Evolutionary conservation across 2,113 vertebrate genomes (phyloP).

Genomic region (Dipodomys merriami): DNA sequence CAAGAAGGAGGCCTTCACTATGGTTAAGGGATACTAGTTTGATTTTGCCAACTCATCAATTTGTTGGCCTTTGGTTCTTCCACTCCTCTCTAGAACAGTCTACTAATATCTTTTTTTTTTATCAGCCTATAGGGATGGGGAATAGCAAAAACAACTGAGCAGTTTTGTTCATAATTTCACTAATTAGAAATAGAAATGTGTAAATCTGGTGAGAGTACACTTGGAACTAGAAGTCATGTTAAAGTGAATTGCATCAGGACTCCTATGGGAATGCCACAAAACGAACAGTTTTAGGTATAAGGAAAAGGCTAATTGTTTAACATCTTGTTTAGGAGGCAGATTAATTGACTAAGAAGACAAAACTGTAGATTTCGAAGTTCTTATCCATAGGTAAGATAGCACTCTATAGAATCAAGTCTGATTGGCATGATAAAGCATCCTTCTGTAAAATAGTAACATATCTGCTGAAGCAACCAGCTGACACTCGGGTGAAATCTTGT

Average conservation of each 20-base stretch:
- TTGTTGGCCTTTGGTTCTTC: slow-evolving; percentile 26
- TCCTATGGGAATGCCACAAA: not conserved
- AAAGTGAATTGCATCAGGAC: not conserved
- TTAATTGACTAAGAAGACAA: not conserved
- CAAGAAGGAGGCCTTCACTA: not conserved
- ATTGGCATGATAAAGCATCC: slow-evolving; percentile 1
- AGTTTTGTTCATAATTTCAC: not conserved
- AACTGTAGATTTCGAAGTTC: not conserved
- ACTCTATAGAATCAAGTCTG: slow-evolving; percentile 13
- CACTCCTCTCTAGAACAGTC: not conserved
- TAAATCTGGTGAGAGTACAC: not conserved
- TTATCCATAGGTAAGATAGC: slow-evolving; percentile 1
- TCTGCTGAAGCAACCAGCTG: slow-evolving; percentile 62
- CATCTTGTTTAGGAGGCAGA: not conserved
- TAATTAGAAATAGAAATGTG: slow-evolving; percentile 31
- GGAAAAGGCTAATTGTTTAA: not conserved
- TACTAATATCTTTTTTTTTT: not conserved
- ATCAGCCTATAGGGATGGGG: not conserved
- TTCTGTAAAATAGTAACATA: slow-evolving; percentile 58
- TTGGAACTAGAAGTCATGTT: not conserved
- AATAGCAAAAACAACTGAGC: slow-evolving; percentile 4
- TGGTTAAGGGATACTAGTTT: not conserved
- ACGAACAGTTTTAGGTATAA: not conserved
- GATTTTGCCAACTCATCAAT: not conserved
- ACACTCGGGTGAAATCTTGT: slow-evolving; percentile 60